These are phyloP conservation scores for Bucco capensis DNA, from an alignment of 2,113 vertebrate genomes.

Conservation along the genomic window DNA sequence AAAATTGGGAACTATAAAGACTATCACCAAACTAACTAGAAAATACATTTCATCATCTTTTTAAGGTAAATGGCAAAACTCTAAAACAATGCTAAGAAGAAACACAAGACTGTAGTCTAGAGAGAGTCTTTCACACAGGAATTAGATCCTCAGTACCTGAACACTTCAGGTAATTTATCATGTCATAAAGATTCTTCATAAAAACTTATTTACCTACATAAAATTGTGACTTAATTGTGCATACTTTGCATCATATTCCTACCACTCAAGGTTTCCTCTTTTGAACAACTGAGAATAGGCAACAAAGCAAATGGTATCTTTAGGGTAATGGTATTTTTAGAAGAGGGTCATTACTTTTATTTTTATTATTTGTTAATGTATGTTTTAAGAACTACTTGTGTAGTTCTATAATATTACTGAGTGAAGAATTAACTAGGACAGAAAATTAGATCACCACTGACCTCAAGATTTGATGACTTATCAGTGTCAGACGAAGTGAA, in stretches of 20 bases:
- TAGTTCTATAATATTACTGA: not conserved
- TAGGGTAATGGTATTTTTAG: not conserved
- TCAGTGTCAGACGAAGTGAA: not conserved
- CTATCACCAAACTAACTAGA: not conserved
- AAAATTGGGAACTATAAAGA: not conserved
- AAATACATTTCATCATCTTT: not conserved
- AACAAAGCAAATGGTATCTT: not conserved
- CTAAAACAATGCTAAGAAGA: not conserved
- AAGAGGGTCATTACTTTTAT: not conserved
- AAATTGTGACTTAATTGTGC: not conserved
- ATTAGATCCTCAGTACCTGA: not conserved
- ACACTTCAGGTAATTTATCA: not conserved
- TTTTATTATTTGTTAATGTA: not conserved
- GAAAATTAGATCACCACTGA: not conserved
- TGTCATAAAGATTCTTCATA: not conserved
- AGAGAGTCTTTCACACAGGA: not conserved
- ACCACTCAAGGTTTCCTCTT: not conserved
- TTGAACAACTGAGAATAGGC: not conserved
- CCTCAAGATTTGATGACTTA: not conserved
- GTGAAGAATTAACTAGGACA: not conserved
- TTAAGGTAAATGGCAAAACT: not conserved
- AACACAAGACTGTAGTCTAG: not conserved
- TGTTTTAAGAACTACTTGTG: not conserved
- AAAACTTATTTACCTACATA: not conserved
- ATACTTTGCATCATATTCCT: not conserved